These are phyloP conservation scores for Drosophila melanosoma DNA, from an alignment of 2,888 invertebrate genomes.

Conservation along the genomic window DNA sequence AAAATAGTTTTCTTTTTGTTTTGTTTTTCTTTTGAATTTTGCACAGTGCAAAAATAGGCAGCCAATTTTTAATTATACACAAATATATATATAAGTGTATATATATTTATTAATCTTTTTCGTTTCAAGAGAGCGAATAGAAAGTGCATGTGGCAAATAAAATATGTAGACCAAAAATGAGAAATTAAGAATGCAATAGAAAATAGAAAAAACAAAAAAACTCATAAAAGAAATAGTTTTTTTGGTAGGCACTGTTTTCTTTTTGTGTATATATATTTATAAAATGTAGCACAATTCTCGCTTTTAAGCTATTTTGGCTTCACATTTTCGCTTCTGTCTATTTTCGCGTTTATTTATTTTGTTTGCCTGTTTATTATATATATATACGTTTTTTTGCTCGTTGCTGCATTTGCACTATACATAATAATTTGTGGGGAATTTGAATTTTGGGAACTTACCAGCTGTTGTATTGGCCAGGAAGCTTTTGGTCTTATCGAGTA, in stretches of 20 bases:
- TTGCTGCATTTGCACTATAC: conserved; percentile 75
- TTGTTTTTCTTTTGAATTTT: conserved; percentile 33
- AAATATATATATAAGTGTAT: conserved; percentile 4
- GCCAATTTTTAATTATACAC: conserved; percentile 55
- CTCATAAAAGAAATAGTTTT: conserved; percentile 33
- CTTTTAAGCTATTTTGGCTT: conserved; percentile 52
- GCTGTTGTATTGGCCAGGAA: conserved; percentile 85
- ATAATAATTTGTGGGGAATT: conserved; percentile 7
- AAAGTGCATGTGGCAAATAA: conserved; percentile 60
- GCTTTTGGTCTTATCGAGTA: conserved; percentile 85
- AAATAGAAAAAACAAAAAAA: conserved; percentile 34
- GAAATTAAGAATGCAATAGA: conserved; percentile 35
- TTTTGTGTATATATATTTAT: conserved; percentile 66
- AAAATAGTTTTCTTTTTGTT: conserved; percentile 55
- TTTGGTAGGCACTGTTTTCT: conserved; percentile 43
- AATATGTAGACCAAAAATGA: conserved; percentile 53
- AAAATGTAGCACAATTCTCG: conserved; percentile 76
- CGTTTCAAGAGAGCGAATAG: conserved; percentile 46
- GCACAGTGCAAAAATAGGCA: conserved; percentile 53
- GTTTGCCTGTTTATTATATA: conserved; percentile 16
- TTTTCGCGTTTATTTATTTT: conserved; percentile 32
- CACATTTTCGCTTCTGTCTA: conserved; percentile 25
- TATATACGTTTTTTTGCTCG: conserved; percentile 35
- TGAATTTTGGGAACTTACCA: conserved; percentile 72
- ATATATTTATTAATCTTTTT: conserved; percentile 13